A percentile compares a stretch with the other conserved stretches of the same genome.
These are phyloP conservation scores for Drosophila hamatofila DNA, from an alignment of 2,888 invertebrate genomes.

Conservation along the genomic window DNA sequence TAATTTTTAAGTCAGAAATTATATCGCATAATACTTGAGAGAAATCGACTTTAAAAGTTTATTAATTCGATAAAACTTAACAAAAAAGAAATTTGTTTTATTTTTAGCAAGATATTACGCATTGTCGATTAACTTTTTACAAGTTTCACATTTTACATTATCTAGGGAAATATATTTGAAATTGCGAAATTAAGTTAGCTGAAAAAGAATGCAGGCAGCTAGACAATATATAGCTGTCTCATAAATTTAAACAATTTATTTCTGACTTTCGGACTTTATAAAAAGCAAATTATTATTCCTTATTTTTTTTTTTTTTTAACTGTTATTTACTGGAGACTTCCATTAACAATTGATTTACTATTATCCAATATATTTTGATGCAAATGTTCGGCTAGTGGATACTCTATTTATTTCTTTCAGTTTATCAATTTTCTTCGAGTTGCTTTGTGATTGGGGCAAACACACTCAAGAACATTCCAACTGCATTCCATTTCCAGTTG, in stretches of 20 bases:
- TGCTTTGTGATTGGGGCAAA: neutral
- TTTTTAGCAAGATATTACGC: neutral
- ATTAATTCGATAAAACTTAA: conserved; percentile 13
- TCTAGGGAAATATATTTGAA: neutral
- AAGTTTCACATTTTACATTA: conserved; percentile 3
- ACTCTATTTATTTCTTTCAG: neutral
- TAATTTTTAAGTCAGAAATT: conserved; percentile 10
- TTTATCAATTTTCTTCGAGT: neutral
- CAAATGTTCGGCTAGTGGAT: neutral
- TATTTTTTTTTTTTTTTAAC: neutral
- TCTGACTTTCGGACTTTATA: neutral
- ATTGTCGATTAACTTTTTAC: neutral
- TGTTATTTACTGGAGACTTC: neutral
- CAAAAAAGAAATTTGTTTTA: conserved; percentile 7
- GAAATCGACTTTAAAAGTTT: conserved; percentile 9
- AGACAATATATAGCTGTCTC: conserved; percentile 14
- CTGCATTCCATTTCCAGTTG: neutral
- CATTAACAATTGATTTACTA: conserved; percentile 2
- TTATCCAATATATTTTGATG: neutral
- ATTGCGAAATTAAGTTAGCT: neutral
- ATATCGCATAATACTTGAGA: conserved; percentile 16
- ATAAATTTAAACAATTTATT: conserved; percentile 25
- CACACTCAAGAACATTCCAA: neutral
- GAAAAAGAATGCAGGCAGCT: conserved; percentile 9
- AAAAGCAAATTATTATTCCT: neutral